These are phyloP conservation scores for Cryptoprocta ferox DNA, from an alignment of 2,797 vertebrate genomes.

Conservation along the genomic window DNA sequence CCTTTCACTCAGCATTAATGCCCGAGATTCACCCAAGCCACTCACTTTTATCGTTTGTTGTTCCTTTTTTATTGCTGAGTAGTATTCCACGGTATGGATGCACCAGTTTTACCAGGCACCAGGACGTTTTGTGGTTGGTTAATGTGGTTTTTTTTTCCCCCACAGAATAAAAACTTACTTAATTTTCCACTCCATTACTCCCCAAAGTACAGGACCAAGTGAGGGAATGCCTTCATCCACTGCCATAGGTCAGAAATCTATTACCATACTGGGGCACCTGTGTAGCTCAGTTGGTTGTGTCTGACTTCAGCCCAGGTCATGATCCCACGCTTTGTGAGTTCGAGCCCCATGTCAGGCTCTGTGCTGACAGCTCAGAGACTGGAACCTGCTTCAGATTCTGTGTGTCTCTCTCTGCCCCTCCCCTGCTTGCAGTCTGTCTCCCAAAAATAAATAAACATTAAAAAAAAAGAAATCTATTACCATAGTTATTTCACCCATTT, in stretches of 20 bases:
- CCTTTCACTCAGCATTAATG: not conserved
- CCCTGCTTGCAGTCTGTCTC: too few relatives aligned
- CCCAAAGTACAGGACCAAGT: not conserved
- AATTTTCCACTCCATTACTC: conserved; percentile 10
- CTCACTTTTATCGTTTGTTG: too few relatives aligned
- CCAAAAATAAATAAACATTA: too few relatives aligned
- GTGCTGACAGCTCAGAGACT: too few relatives aligned
- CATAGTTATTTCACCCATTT: not conserved
- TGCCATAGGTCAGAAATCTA: not conserved
- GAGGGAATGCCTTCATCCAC: not conserved
- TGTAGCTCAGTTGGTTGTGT: too few relatives aligned
- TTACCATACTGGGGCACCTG: not conserved
- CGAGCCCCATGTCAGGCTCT: too few relatives aligned
- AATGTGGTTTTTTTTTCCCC: not conserved
- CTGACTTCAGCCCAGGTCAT: too few relatives aligned
- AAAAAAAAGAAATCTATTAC: not conserved
- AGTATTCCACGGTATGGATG: fast-evolving
- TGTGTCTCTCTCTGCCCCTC: too few relatives aligned
- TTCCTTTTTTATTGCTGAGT: not conserved
- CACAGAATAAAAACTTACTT: conserved; percentile 28
- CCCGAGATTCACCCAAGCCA: not conserved
- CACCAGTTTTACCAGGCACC: not conserved
- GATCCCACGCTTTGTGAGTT: too few relatives aligned
- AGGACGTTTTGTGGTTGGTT: not conserved
- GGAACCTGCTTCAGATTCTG: too few relatives aligned